A percentile compares a stretch with the other conserved stretches of the same genome.
Conservation (phyloP, 2,888 invertebrate genomes). For the Exocentrus adspersus region DNA sequence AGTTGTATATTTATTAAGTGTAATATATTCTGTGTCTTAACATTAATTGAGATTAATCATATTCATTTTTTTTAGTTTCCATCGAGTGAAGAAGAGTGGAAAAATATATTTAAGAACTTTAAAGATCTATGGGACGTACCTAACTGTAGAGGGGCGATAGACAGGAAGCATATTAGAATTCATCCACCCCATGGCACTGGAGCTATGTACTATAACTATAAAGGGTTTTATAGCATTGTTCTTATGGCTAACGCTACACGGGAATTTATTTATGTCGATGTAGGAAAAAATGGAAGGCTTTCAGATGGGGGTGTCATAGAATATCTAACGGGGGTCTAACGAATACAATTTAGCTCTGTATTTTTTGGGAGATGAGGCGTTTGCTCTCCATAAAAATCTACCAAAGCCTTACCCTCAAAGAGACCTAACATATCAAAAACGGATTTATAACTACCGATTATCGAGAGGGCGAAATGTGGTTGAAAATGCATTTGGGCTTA, state of each 20-base stretch:
- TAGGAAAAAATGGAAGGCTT: constrained; percentile 29
- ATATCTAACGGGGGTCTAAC: constrained; percentile 10
- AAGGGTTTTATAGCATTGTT: constrained; percentile 34
- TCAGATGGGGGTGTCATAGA: background rate
- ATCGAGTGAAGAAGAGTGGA: constrained; percentile 35
- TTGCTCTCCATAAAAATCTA: constrained; percentile 37
- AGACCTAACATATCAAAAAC: constrained; percentile 18
- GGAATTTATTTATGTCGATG: constrained; percentile 39
- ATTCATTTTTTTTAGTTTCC: constrained; percentile 36
- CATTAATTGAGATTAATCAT: no score
- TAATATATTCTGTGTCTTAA: no score
- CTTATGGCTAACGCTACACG: constrained; percentile 37
- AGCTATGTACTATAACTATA: constrained; percentile 46
- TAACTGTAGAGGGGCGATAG: constrained; percentile 39
- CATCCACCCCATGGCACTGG: constrained; percentile 39
- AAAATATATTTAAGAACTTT: constrained; percentile 32
- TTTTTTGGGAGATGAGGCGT: no score
- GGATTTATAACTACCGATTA: constrained; percentile 34
- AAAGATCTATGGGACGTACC: constrained; percentile 22
- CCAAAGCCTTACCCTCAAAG: constrained; percentile 47
- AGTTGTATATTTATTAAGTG: no score
- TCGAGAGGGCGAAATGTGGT: constrained; percentile 33
- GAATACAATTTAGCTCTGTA: no score
- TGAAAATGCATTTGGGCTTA: constrained; percentile 44
- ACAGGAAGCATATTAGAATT: constrained; percentile 20